Percentiles rank a stretch among this genome's conserved stretches.
Evolutionary conservation across 2,797 vertebrate genomes (phyloP).

Genomic region (Gymnoscopelus microlampas): DNA sequence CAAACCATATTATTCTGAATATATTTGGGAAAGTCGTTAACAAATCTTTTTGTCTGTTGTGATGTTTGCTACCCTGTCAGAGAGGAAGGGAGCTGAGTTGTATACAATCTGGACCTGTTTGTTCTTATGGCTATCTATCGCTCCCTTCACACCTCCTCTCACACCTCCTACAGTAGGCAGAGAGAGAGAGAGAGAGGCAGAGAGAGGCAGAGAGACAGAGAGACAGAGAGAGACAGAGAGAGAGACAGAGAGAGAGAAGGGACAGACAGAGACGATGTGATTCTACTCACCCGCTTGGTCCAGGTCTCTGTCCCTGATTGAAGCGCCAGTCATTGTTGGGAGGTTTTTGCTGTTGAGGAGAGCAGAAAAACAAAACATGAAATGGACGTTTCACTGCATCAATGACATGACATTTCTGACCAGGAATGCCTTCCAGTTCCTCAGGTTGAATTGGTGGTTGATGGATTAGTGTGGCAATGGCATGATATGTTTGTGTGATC

Average conservation of each 20-base stretch:
- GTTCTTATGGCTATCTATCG: no score
- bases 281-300: constrained; percentile 95
- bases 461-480: constrained; percentile 3
- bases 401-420: constrained; percentile 2
- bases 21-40: not conserved
- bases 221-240: not conserved
- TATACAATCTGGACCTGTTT: constrained; percentile 16
- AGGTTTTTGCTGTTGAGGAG: constrained; percentile 93
- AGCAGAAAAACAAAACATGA: constrained; percentile 59
- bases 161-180: no score
- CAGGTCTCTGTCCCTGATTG: constrained; percentile 95
- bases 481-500: constrained; percentile 16
- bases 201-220: no score
- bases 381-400: constrained; percentile 30
- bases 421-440: not conserved
- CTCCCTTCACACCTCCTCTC: no score
- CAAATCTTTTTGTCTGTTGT: constrained; percentile 7
- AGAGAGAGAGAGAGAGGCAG: no score
- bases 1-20: not conserved
- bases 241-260: not conserved
- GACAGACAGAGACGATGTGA: constrained; percentile 15
- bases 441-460: constrained; percentile 19
- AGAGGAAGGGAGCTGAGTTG: not conserved
- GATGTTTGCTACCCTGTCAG: not conserved
- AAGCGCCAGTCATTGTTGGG: constrained; percentile 98